A percentile compares a stretch with the other conserved stretches of the same genome.
Evolutionary conservation across 2,113 vertebrate genomes (phyloP).

Genomic region (Rhea americana): DNA sequence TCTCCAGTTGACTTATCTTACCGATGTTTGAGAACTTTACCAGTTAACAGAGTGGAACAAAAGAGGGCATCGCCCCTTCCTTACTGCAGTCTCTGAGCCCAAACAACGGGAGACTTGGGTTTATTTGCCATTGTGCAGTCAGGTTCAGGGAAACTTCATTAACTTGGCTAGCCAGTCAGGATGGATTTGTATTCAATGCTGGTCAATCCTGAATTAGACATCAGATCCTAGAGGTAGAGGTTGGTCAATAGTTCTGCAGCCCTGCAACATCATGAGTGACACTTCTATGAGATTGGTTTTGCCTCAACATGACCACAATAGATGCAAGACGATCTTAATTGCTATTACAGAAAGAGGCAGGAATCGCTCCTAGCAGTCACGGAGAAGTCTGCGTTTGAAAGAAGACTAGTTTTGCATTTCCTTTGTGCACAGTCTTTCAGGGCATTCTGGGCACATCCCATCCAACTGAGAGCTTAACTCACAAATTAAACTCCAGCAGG

Average conservation of each 20-base stretch:
- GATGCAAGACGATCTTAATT: not conserved
- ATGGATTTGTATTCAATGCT: not conserved
- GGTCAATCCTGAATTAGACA: not conserved
- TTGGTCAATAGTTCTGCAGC: not conserved
- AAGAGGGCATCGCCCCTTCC: not conserved
- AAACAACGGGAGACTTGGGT: not conserved
- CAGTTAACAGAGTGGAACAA: not conserved
- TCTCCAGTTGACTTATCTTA: not conserved
- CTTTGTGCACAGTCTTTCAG: not conserved
- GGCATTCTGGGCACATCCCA: not conserved
- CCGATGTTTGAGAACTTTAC: not conserved
- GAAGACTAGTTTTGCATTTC: not conserved
- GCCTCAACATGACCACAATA: not conserved
- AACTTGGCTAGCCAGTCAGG: conserved; percentile 19
- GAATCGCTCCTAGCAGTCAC: not conserved
- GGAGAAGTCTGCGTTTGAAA: not conserved
- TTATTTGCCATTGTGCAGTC: fast-evolving
- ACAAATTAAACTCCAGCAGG: not conserved
- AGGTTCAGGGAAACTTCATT: conserved; percentile 3
- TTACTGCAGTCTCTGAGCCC: fast-evolving
- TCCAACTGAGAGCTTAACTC: not conserved
- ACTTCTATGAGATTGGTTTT: not conserved
- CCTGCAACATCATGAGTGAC: not conserved
- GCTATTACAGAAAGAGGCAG: not conserved
- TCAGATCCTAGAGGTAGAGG: conserved; percentile 9